Evolutionary conservation across 2,888 invertebrate genomes (phyloP).

Genomic region (Parasteatoda lunata): DNA sequence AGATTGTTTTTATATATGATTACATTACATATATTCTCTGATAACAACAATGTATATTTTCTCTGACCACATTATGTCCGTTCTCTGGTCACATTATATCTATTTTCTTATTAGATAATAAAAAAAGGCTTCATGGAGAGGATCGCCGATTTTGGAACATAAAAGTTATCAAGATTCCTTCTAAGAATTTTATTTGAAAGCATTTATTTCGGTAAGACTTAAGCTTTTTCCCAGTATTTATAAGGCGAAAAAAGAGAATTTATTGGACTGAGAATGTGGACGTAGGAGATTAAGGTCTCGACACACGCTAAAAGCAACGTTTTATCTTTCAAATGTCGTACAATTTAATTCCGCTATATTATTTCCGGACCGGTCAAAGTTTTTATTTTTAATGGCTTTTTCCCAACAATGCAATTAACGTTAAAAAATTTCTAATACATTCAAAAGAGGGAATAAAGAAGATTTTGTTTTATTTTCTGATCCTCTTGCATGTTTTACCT

Average conservation of each 20-base stretch:
- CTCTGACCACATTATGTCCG: no score
- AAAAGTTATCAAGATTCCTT: constrained; percentile 9
- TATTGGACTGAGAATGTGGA: neutral
- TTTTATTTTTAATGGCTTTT: no score
- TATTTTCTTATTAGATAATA: constrained; percentile 12
- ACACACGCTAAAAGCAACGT: neutral
- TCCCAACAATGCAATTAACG: no score
- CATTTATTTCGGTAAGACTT: constrained; percentile 6
- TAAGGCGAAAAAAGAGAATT: neutral
- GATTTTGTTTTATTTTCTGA: no score
- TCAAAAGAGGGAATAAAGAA: no score
- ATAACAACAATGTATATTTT: no score
- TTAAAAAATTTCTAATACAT: no score
- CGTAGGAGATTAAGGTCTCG: neutral
- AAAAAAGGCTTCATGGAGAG: constrained; percentile 25
- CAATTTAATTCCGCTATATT: neutral
- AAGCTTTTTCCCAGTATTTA: neutral
- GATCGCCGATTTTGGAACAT: constrained; percentile 9
- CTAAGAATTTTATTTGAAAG: constrained; percentile 10
- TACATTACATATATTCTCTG: no score
- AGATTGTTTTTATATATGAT: no score
- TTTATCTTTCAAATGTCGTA: neutral
- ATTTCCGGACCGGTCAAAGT: no score
- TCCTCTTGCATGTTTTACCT: no score
- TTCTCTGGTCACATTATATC: no score